Base-by-base conservation (phyloP, 2,113 vertebrate genomes). In the Perca flavescens region DNA sequence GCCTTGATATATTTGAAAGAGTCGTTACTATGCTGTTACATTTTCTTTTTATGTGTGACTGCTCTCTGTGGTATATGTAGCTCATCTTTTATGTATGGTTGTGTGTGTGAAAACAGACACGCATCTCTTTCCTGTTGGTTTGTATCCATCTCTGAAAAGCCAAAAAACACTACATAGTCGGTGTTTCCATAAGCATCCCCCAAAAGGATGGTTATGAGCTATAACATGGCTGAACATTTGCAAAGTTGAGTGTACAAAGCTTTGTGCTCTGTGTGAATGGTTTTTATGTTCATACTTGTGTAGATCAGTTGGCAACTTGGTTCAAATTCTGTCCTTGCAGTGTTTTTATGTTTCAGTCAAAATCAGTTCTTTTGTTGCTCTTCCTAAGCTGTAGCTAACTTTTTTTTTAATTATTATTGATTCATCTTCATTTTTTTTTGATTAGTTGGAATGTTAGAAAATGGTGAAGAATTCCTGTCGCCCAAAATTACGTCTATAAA, bases 1-100 rank as follows among this genome's bases (percentile, higher is more conserved):
- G 57, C 87, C 94, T 96, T 95, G 96, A 94, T 96, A 94, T 94
- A 89, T 94, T 80, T 94, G 83, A 88, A 82, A 82, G 77, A 86
- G 86, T 91, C 34, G 25, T 36, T 46, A 36, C 43, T 17, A 31
- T 34, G 15, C 58, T 66, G 52, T 28, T 61, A 46, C 83, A 22
- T 92, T 94, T 91, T 93, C 86, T 91, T 80, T 40, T 93, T 86
- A 87, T 85, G 67, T 60, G 86, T 65, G 85, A 52, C 70, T 85
- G 40, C 91, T 66, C 83, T 65, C 53, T 79, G 65, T 79, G 21
- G 40, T 69, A 52, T 57, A 17, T 67, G 43, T 43, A 54, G 57
- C 31, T 77, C 15, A 49, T 40, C 31, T 68, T 67, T 16, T 47
- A 8, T 49, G 31, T 10, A 34, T 58, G 19, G 9, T 17, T 28